These are phyloP conservation scores for Talpa occidentalis DNA, from an alignment of 2,113 vertebrate genomes.

Conservation along the genomic window DNA sequence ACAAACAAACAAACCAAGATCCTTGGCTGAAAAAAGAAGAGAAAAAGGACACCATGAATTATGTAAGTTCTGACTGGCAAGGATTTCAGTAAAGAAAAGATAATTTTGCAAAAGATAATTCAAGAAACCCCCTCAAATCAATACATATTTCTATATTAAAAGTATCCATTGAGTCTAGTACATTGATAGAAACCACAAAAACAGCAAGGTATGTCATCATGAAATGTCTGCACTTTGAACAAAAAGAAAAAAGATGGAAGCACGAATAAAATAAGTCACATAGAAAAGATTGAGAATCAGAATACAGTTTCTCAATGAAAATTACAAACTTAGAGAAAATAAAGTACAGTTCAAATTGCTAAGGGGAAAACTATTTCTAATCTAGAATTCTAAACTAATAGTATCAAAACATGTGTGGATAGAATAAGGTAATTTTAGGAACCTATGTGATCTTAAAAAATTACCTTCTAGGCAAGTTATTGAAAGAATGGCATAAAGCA, in stretches of 20 bases:
- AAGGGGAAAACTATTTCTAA: neutral
- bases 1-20: neutral
- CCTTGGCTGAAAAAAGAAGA: neutral
- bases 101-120: constrained; percentile 4
- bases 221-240: neutral
- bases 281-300: neutral
- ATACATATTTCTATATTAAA: neutral
- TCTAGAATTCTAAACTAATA: neutral
- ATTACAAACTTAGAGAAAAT: constrained; percentile 30
- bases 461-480: neutral
- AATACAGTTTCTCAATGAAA: constrained; percentile 13
- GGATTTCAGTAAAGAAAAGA: constrained; percentile 34
- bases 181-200: neutral
- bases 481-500: neutral
- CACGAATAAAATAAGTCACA: neutral
- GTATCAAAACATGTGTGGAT: neutral
- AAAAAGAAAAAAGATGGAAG: neutral
- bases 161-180: neutral
- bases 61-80: neutral
- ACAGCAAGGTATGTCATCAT: neutral
- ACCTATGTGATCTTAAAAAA: neutral
- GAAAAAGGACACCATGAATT: neutral
- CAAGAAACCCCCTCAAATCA: neutral
- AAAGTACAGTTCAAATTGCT: neutral
- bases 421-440: constrained; percentile 15